Conservation (phyloP, 2,113 vertebrate genomes). For the Ornithorhynchus anatinus region DNA sequence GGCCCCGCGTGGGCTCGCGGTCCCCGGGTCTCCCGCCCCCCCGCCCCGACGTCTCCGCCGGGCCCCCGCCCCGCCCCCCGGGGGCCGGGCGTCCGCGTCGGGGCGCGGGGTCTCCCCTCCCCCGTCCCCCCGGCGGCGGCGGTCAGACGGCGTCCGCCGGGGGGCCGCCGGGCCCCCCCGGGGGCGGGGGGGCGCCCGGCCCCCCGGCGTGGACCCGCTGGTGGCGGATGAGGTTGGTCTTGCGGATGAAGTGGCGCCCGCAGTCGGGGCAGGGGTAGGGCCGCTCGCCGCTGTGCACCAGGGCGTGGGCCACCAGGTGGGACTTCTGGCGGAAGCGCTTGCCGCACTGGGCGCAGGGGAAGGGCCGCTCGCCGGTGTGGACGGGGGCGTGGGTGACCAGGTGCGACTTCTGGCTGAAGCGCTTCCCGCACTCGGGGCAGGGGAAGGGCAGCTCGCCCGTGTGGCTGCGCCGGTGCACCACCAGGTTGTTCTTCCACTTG, state of each 20-base stretch:
- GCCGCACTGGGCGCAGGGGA: neutral
- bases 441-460: slow-evolving; percentile 67
- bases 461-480: slow-evolving; percentile 16
- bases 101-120: too few relatives aligned
- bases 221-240: slow-evolving; percentile 16
- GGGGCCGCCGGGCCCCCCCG: neutral
- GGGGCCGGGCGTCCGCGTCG: too few relatives aligned
- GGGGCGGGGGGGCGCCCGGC: neutral
- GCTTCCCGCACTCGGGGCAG: slow-evolving; percentile 70
- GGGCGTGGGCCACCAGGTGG: slow-evolving; percentile 8
- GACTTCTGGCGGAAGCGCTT: slow-evolving; percentile 14
- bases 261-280: neutral
- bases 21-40: too few relatives aligned
- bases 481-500: slow-evolving; percentile 9
- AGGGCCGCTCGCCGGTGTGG: slow-evolving; percentile 4
- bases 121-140: too few relatives aligned
- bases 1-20: too few relatives aligned
- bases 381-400: slow-evolving; percentile 63
- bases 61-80: too few relatives aligned
- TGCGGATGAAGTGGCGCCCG: slow-evolving; percentile 5
- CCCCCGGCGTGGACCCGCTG: slow-evolving; percentile 1
- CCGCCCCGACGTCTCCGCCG: too few relatives aligned
- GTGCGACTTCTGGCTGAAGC: slow-evolving; percentile 72
- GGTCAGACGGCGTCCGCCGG: too few relatives aligned
- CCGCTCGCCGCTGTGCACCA: neutral